Evolutionary conservation across 2,113 vertebrate genomes (phyloP).

Genomic region (Sminthopsis crassicaudata): DNA sequence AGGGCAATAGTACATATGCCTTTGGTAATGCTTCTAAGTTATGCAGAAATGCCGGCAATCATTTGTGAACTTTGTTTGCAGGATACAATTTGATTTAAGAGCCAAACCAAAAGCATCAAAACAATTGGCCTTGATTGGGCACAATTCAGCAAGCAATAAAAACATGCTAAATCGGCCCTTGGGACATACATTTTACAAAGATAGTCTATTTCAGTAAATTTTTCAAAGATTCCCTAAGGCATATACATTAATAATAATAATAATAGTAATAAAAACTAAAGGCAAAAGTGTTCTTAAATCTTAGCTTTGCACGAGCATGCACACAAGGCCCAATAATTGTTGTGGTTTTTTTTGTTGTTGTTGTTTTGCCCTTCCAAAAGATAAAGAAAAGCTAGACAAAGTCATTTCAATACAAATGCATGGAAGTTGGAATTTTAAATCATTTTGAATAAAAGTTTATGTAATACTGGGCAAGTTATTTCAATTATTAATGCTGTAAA

Average conservation of each 20-base stretch:
- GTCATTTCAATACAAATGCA: constrained; percentile 6
- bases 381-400: constrained; percentile 35
- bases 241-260: background rate
- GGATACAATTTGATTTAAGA: constrained; percentile 74
- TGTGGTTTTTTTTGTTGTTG: background rate
- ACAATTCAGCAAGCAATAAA: constrained; percentile 60
- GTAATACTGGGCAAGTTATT: background rate
- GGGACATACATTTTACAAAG: constrained; percentile 44
- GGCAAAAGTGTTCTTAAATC: constrained; percentile 25
- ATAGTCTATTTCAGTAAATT: background rate
- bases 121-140: constrained; percentile 74
- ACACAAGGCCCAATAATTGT: no score
- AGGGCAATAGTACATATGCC: constrained; percentile 82
- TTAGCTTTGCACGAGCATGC: background rate
- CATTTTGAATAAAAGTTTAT: background rate
- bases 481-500: background rate
- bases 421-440: background rate
- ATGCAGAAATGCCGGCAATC: constrained; percentile 78
- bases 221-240: background rate
- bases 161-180: constrained; percentile 55
- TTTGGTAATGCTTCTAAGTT: constrained; percentile 80
- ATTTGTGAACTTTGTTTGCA: constrained; percentile 80
- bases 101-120: constrained; percentile 76
- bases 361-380: constrained; percentile 15
- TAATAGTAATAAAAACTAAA: constrained; percentile 1